Base-by-base conservation (phyloP, 2,113 vertebrate genomes). In the Psephotus haematonotus region DNA sequence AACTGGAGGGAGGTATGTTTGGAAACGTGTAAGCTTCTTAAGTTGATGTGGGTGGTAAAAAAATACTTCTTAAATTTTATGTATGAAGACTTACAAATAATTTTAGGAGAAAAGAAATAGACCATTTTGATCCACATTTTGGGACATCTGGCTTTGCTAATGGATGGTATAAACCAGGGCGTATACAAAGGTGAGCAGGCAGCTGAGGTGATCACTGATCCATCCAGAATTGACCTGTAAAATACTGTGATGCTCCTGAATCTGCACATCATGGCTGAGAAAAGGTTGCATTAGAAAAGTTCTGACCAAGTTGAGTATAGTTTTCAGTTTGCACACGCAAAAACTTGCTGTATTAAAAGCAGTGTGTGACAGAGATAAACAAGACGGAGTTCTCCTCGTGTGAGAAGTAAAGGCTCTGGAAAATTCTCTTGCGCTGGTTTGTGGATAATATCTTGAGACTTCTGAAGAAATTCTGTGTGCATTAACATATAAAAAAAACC, bases 381-480 rank as follows among this genome's bases (percentile, higher is more conserved):
- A 62, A 43, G 86, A 39, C 7, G 11, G 84, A 72, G 9, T 37
- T 94, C 24, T 69, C 44, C n/a, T 80, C 2, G 0, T 64, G 64
- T 75, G 64, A 86, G 64, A 49, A 78, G 24, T 47, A 77, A 86
- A 92, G 79, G 64, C 29, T 83, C 16, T 84, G 49, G 67, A 91
- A 76, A 90, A 90, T 76, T 70, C 43, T 86, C 35, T 88, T 78
- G 20, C 22, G 74, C 55, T 76, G 28, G 37, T 90, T 86, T 78
- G 93, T 41, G 76, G 43, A n/a, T 86, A 86, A 82, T 67, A 86
- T 92, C 64, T 93, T 55, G 39, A 92, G 85, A 78, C 76, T 90
- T 92, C 83, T 86, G 41, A 97, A 71, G 80, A 76, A 95, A 86
- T 86, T 79, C 64, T 2, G 3, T 92, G 49, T 62, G 87, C 80